These are phyloP conservation scores for Caenorhabditis sp. DNA, from an alignment of 2,888 invertebrate genomes.

Conservation along the genomic window DNA sequence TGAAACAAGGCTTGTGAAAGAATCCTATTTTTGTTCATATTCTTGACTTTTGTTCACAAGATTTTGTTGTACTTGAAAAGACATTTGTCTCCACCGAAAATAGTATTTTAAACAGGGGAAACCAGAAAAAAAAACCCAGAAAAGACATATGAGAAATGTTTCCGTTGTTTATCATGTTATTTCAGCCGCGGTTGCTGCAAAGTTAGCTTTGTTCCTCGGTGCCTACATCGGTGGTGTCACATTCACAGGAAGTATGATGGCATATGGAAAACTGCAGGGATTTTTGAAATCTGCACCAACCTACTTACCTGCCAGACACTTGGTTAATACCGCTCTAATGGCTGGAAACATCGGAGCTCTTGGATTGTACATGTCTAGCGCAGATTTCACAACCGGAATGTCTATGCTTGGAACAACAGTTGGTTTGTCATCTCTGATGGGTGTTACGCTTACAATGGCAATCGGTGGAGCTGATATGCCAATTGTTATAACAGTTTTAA, in stretches of 20 bases:
- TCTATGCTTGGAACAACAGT: conserved; percentile 82
- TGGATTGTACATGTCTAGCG: conserved; percentile 66
- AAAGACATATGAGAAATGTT: not conserved
- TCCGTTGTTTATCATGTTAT: not conserved
- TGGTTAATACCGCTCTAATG: conserved; percentile 76
- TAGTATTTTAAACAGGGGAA: too few species aligned
- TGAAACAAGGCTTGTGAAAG: too few species aligned
- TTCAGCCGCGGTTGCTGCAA: conserved; percentile 77
- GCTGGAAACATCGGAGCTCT: conserved; percentile 79
- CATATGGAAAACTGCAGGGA: conserved; percentile 88
- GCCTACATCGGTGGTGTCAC: conserved; percentile 90
- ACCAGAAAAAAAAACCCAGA: not conserved
- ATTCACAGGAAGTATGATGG: conserved; percentile 86
- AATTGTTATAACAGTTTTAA: conserved; percentile 88
- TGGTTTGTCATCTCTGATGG: conserved; percentile 82
- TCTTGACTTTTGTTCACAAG: too few species aligned
- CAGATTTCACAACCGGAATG: conserved; percentile 77
- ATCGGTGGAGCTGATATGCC: conserved; percentile 94
- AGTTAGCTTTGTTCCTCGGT: conserved; percentile 85
- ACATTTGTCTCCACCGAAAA: too few species aligned
- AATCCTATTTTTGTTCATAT: too few species aligned
- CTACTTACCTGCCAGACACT: conserved; percentile 83
- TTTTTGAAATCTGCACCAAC: conserved; percentile 82
- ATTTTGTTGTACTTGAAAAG: too few species aligned
- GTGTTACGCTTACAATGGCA: conserved; percentile 85